A percentile compares a stretch with the other conserved stretches of the same genome.
These are phyloP conservation scores for Pseudocheirus occidentalis DNA, from an alignment of 2,797 vertebrate genomes.

Conservation along the genomic window DNA sequence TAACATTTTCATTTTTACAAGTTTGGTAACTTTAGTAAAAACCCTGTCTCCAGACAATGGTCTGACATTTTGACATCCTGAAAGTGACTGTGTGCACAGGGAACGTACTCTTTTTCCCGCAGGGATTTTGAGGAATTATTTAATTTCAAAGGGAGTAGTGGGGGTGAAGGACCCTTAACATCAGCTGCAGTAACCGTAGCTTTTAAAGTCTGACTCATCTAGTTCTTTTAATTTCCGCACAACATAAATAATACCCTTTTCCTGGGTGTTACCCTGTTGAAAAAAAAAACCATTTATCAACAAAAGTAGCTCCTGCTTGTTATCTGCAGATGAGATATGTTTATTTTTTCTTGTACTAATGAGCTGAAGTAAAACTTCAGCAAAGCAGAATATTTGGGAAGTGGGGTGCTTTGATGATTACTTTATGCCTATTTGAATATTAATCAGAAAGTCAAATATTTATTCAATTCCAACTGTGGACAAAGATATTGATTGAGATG, in stretches of 20 bases:
- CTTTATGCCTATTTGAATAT: not conserved
- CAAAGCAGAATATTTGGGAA: not conserved
- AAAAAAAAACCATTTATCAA: not conserved
- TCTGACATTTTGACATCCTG: not conserved
- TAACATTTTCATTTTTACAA: not conserved
- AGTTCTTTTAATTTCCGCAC: conserved; percentile 8
- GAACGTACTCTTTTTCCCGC: not conserved
- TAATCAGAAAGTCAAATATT: not conserved
- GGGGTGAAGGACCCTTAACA: conserved; percentile 13
- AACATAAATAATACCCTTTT: not conserved
- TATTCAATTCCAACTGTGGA: not conserved
- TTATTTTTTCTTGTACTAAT: not conserved
- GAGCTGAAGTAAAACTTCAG: not conserved
- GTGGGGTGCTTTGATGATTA: not conserved
- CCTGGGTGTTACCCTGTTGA: not conserved
- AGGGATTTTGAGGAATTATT: conserved; percentile 39
- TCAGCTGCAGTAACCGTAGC: not conserved
- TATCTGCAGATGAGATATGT: not conserved
- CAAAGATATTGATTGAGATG: not conserved
- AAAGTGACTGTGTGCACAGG: not conserved
- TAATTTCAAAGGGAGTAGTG: not conserved
- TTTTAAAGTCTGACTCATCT: conserved; percentile 34
- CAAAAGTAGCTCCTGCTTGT: not conserved
- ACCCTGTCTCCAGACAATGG: not conserved
- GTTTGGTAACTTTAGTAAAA: not conserved